Percentiles rank a stretch among this genome's conserved stretches.
Conservation (phyloP, 2,113 vertebrate species). For the Verasper variegatus region DNA sequence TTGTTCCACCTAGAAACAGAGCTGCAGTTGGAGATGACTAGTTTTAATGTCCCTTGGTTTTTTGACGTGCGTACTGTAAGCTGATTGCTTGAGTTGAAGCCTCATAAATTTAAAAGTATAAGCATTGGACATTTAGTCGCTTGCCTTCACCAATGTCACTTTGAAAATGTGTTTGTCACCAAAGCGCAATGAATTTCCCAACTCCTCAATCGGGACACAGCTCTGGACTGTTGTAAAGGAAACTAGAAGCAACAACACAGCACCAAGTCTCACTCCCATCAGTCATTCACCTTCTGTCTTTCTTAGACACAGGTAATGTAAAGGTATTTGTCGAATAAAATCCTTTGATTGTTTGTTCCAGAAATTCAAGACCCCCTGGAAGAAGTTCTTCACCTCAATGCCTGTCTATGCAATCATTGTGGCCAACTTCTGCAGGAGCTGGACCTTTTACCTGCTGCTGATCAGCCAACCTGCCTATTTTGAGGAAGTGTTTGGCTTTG, state of each 20-base stretch:
- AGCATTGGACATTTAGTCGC: too few relatives aligned
- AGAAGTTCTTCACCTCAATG: conserved; percentile 99
- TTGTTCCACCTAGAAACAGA: too few relatives aligned
- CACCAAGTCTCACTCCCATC: neutral
- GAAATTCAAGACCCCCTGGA: conserved; percentile 99
- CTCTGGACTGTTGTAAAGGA: neutral
- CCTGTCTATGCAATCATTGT: conserved; percentile 99
- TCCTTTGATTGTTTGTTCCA: conserved; percentile 59
- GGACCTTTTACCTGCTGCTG: conserved; percentile 98
- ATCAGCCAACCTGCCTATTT: conserved; percentile 99
- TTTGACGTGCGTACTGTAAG: too few relatives aligned
- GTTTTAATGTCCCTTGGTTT: too few relatives aligned
- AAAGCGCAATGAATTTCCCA: too few relatives aligned
- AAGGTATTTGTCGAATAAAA: neutral
- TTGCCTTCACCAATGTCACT: too few relatives aligned
- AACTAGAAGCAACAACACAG: neutral
- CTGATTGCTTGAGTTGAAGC: too few relatives aligned
- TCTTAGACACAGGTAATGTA: neutral
- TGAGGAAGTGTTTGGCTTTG: conserved; percentile 99
- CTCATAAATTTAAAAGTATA: too few relatives aligned
- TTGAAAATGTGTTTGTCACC: too few relatives aligned
- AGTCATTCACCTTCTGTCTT: neutral
- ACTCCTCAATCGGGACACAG: too few relatives aligned
- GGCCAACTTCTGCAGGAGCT: conserved; percentile 99
- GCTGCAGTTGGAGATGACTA: too few relatives aligned